Base-by-base conservation (phyloP, 2,888 invertebrate genomes). In the Microctonus hyperodae region DNA sequence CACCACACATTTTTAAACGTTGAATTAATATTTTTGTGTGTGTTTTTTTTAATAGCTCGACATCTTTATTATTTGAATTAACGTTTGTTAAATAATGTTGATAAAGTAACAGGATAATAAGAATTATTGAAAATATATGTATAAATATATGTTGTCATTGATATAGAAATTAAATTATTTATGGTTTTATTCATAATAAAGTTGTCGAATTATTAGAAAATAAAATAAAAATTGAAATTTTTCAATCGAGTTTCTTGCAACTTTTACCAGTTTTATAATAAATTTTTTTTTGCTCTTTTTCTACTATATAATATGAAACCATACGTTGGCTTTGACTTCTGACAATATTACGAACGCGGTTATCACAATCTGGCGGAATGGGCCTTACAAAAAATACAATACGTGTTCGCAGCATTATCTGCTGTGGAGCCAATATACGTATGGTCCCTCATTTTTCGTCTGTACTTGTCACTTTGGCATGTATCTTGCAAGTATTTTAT, bases 331-430 rank as follows among this genome's bases (percentile, higher is more conserved):
- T 69, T 67, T 70, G 72, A 73, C 77, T 76, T 73, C 74, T 74
- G 75, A 76, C 75, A 76, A 76, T 74, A 78, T 73, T 80, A 79
- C 79, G 78, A 80, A 79, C 79, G 78, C 80, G 78, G 75, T 81
- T 83, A 83, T 83, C 83, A 83, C 83, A 83, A 83, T 83, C 79
- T 79, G 82, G 79, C 82, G 76, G 71, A 76, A 74, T 75, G 72
- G 76, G 83, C 80, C 82, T 78, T 82, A 82, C 82, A 83, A 83
- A 82, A 83, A 82, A 83, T 83, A 83, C 81, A 79, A 78, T 81
- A 79, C 78, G 76, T 73, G 73, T 73, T 75, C 76, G 76, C 76
- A 76, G 72, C 76, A 74, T 74, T 72, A 71, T 76, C 76, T 71
- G 20, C 69, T 75, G 75, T 70, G 58, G 65, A 72, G 70, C 68